These are phyloP conservation scores for Imbricaverruca yamaguchii DNA, from an alignment of 2,888 invertebrate species.

Conservation along the genomic window DNA sequence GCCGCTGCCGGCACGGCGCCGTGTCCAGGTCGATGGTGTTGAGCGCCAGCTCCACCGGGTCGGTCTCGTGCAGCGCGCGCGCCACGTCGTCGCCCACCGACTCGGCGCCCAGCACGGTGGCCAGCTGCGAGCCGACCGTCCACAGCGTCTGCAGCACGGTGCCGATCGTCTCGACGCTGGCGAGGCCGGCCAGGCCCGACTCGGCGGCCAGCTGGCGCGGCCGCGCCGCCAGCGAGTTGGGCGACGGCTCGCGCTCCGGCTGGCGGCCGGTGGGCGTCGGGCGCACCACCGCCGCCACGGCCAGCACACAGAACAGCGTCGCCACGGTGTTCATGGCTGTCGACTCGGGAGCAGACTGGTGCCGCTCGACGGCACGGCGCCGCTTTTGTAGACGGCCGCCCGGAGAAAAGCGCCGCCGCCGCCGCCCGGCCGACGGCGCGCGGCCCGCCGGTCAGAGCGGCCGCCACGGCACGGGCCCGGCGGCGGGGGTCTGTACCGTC, in stretches of 20 bases:
- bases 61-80: constrained; percentile 8
- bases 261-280: not conserved
- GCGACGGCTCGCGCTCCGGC: not conserved
- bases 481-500: too few species aligned
- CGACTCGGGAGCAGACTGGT: not conserved
- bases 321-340: not conserved
- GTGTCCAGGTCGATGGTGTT: constrained; percentile 22
- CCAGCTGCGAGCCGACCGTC: not conserved
- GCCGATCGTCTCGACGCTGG: not conserved
- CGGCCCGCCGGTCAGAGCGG: not conserved
- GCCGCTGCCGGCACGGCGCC: constrained; percentile 4
- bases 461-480: not conserved
- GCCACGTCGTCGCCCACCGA: not conserved
- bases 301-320: not conserved
- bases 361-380: not conserved
- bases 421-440: too few species aligned
- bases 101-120: not conserved
- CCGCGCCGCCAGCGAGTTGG: not conserved
- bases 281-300: not conserved
- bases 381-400: not conserved
- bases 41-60: constrained; percentile 15
- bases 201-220: not conserved
- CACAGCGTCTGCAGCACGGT: not conserved
- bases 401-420: not conserved
- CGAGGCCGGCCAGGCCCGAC: not conserved